Evolutionary conservation across 2,113 vertebrate species (phyloP).

Genomic region (Crotalus horridus): DNA sequence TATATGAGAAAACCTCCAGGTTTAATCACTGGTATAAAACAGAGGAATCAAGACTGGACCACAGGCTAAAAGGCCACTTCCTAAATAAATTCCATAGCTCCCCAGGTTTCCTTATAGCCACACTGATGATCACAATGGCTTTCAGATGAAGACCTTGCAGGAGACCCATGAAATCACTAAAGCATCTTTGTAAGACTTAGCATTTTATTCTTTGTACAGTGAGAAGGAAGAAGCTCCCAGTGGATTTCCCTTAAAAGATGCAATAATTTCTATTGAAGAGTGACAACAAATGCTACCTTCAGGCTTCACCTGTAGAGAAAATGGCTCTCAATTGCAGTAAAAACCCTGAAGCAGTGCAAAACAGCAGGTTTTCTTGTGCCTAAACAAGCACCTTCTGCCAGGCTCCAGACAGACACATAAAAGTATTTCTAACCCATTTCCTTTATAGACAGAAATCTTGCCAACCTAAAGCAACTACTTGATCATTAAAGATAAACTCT

Average conservation of each 20-base stretch:
- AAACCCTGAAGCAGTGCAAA: not conserved
- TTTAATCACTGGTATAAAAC: not conserved
- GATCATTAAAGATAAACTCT: not conserved
- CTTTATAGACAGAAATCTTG: not conserved
- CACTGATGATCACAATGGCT: not conserved
- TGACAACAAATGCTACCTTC: not conserved
- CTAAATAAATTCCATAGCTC: not conserved
- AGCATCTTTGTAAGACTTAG: no score
- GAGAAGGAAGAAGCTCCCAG: not conserved
- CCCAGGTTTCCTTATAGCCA: not conserved
- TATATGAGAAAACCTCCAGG: not conserved
- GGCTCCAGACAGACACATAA: not conserved
- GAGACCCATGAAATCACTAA: not conserved
- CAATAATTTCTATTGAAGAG: not conserved
- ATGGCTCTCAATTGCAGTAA: slow-evolving; percentile 29
- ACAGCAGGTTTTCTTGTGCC: slow-evolving; percentile 20
- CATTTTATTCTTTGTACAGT: not conserved
- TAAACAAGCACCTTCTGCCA: slow-evolving; percentile 16
- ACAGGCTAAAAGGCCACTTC: not conserved
- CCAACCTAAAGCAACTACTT: not conserved
- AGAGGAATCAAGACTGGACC: not conserved
- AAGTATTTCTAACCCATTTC: not conserved
- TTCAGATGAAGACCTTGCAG: not conserved
- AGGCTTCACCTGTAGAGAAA: not conserved
- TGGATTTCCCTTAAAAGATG: not conserved